Evolutionary conservation across 2,113 vertebrate genomes (phyloP).

Genomic region (Etheostoma cragini): DNA sequence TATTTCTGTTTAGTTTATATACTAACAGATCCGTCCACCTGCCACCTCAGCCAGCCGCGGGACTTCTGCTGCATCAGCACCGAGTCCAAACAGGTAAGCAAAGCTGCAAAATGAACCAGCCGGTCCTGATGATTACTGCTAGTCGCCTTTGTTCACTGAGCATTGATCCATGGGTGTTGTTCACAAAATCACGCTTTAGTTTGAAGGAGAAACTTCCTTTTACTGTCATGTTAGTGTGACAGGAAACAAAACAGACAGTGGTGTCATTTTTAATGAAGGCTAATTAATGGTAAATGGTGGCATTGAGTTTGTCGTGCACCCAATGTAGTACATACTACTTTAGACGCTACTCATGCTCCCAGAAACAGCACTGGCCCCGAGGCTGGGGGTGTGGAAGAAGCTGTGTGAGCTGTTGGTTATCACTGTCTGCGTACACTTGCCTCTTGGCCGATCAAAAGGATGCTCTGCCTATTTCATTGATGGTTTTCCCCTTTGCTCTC

Average conservation of each 20-base stretch:
- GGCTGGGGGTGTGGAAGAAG: conserved; percentile 30
- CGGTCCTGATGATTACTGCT: conserved; percentile 5
- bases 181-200: background rate
- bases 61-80: conserved; percentile 98
- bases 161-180: background rate
- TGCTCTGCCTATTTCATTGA: conserved; percentile 44
- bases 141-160: conserved; percentile 5
- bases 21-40: conserved; percentile 87
- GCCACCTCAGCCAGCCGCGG: conserved; percentile 91
- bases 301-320: background rate
- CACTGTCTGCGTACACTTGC: conserved; percentile 18
- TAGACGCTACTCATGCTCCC: conserved; percentile 17
- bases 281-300: background rate
- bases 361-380: conserved; percentile 23
- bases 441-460: conserved; percentile 50
- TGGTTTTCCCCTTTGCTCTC: conserved; percentile 5
- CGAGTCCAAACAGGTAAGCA: conserved; percentile 91
- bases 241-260: background rate
- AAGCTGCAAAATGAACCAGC: conserved; percentile 31
- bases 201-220: conserved; percentile 12
- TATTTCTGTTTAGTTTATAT: conserved; percentile 88
- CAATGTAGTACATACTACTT: conserved; percentile 26
- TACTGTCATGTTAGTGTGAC: conserved; percentile 5
- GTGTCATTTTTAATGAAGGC: background rate
- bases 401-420: conserved; percentile 43